Conservation (phyloP, 2,888 invertebrate genomes). For the Hirudinaria manillensis region DNA sequence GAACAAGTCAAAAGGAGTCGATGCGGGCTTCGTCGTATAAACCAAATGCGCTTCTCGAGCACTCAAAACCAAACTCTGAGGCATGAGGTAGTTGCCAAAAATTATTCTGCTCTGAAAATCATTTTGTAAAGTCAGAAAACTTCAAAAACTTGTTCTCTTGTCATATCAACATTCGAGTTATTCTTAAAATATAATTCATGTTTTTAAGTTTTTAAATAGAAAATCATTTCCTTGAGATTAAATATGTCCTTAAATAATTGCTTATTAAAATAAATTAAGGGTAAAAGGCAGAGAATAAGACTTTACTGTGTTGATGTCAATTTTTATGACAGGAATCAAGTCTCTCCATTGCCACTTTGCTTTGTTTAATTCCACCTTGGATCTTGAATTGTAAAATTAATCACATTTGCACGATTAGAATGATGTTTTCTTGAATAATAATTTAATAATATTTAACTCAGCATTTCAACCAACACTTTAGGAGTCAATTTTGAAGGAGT, state of each 20-base stretch:
- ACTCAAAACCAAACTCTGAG: slow-evolving; percentile 77
- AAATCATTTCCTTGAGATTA: too few species aligned
- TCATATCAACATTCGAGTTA: background rate
- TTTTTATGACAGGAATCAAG: slow-evolving; percentile 89
- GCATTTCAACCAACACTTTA: background rate
- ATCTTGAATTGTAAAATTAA: background rate
- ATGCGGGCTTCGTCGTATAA: slow-evolving; percentile 89
- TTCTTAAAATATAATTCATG: background rate
- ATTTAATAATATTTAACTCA: background rate
- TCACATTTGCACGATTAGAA: too few species aligned
- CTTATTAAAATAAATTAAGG: too few species aligned
- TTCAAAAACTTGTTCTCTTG: slow-evolving; percentile 15
- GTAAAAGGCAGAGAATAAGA: background rate
- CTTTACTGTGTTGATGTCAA: slow-evolving; percentile 63
- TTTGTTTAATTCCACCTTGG: slow-evolving; percentile 19
- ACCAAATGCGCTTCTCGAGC: slow-evolving; percentile 89
- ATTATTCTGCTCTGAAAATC: slow-evolving; percentile 73
- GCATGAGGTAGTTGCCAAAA: slow-evolving; percentile 87
- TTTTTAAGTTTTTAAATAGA: too few species aligned
- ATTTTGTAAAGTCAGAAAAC: background rate
- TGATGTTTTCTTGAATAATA: background rate
- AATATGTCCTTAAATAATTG: too few species aligned
- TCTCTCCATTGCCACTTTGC: slow-evolving; percentile 71
- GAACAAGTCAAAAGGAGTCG: slow-evolving; percentile 82
- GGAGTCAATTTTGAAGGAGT: background rate